Base-by-base conservation (phyloP, 2,888 invertebrate genomes). In the Melanotus villosus region DNA sequence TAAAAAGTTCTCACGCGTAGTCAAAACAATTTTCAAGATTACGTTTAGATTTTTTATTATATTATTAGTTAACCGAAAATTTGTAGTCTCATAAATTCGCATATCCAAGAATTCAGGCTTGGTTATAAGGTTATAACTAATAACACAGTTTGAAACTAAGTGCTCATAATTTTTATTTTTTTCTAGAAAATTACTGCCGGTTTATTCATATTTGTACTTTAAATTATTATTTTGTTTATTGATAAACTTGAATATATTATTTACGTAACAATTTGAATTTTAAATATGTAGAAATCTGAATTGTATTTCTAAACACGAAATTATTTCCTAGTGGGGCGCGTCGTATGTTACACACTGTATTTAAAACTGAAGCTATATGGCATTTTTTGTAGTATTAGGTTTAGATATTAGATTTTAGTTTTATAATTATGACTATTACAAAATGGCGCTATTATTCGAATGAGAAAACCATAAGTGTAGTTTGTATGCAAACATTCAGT, bases 401-500 rank as follows among this genome's bases (percentile, higher is more conserved):
- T 52, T 52, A 52, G 52, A 34, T n/a, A 21, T 26, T 14, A 52
- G 32, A 50, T 32, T 47, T 52, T 52, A 52, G 26, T 52, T 52
- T 52, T 52, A 34, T 52, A 52, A 52, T 18, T 19, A 52, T 52
- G 26, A 52, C 7, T 23, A 19, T 21, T 21, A 47, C 10, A 19
- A 19, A 19, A 50, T 14, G 16, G 6, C 26, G 47, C 47, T 47
- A 10, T 12, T 52, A 14, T 32, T 52, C 52, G 23, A 26, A 52
- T 21, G 16, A 26, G 16, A 30, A 2, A 47, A 26, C n/a, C 18
- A 19, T 52, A n/a, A 34, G 19, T 52, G 52, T 52, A 65, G 57
- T 65, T 65, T 65, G 50, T 57, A 58, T 38, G 36, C 45, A 45
- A 23, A 38, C 36, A 21, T 19, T 65, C 65, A 65, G 65, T 65